Evolutionary conservation across 2,113 vertebrate genomes (phyloP).

Genomic region (Pelobates fuscus): DNA sequence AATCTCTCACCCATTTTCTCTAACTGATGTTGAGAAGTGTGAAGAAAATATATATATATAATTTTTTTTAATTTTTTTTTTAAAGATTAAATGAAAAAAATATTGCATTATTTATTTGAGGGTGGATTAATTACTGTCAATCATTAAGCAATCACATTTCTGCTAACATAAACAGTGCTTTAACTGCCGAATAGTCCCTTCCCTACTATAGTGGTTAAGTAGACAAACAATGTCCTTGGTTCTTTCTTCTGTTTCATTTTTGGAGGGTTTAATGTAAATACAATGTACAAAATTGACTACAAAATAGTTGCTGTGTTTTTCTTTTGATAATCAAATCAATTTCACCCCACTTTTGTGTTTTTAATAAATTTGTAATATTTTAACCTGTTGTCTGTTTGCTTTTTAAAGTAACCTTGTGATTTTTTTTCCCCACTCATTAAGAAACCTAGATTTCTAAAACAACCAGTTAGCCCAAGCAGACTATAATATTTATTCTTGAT

Average conservation of each 20-base stretch:
- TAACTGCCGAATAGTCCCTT: not conserved
- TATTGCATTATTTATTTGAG: constrained; percentile 18
- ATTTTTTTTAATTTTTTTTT: no score
- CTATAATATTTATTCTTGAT: no score
- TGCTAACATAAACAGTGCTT: no score
- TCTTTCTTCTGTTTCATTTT: constrained; percentile 2
- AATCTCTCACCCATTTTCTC: no score
- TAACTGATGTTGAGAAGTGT: no score
- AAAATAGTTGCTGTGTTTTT: not conserved
- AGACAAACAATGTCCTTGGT: not conserved
- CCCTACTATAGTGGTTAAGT: not conserved
- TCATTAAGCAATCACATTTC: no score
- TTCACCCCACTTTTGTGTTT: constrained; percentile 5
- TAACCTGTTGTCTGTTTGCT: not conserved
- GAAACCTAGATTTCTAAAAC: no score
- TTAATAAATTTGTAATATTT: constrained; percentile 50
- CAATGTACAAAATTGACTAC: constrained; percentile 27
- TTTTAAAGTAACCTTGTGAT: not conserved
- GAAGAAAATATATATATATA: no score
- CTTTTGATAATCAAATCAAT: constrained; percentile 5
- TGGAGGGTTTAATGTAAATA: constrained; percentile 27
- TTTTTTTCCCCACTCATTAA: no score
- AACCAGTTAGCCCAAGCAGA: no score
- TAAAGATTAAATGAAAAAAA: not conserved
- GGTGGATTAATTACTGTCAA: not conserved